Evolutionary conservation across 2,797 vertebrate genomes (phyloP).

Genomic region (Geotria australis): DNA sequence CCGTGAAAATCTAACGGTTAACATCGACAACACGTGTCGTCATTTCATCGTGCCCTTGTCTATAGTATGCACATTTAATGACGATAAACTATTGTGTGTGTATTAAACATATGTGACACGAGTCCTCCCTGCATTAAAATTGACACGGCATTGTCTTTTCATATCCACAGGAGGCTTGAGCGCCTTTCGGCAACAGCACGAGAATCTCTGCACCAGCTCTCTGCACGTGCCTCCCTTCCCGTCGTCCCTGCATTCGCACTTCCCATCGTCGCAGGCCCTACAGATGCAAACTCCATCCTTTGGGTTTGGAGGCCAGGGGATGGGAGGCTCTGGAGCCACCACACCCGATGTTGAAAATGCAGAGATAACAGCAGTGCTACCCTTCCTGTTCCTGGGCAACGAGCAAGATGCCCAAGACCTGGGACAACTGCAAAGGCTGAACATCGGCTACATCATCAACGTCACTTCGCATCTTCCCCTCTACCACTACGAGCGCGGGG

Average conservation of each 20-base stretch:
- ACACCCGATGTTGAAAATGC: constrained; percentile 43
- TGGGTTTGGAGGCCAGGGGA: too few relatives aligned
- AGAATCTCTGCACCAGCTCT: constrained; percentile 84
- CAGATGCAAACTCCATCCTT: too few relatives aligned
- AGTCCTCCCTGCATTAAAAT: too few relatives aligned
- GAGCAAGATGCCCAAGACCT: constrained; percentile 41
- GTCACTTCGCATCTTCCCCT: constrained; percentile 47
- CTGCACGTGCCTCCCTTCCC: constrained; percentile 60
- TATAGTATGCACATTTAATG: too few relatives aligned
- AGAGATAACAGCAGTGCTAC: constrained; percentile 34
- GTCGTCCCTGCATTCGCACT: background rate
- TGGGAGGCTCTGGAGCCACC: background rate
- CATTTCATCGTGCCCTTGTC: too few relatives aligned
- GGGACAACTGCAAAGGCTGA: constrained; percentile 24
- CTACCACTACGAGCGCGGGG: constrained; percentile 27
- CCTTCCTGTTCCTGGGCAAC: constrained; percentile 40
- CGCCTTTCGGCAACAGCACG: constrained; percentile 59
- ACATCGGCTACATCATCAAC: constrained; percentile 38
- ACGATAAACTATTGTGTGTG: too few relatives aligned
- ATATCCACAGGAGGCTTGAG: constrained; percentile 48
- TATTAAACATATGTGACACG: too few relatives aligned
- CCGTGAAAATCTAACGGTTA: too few relatives aligned
- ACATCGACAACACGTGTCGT: too few relatives aligned
- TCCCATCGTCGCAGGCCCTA: background rate
- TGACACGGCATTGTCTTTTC: too few relatives aligned